Evolutionary conservation across 2,113 vertebrate species (phyloP), one percentile per base, ranked within the genome.

Genomic region (Motacilla tschutschensis): DNA sequence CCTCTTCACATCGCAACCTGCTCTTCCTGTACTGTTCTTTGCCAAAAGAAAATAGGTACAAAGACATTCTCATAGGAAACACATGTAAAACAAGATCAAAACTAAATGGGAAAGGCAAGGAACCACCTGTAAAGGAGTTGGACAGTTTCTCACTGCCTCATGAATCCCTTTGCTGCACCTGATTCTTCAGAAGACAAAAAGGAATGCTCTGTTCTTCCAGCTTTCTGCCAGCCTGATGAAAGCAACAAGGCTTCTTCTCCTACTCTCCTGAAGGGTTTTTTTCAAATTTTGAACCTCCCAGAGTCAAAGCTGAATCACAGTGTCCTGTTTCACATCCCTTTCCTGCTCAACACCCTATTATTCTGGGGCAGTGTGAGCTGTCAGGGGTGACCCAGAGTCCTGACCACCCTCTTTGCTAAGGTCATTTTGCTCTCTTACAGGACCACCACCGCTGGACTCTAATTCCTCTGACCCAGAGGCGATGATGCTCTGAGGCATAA

Each of bases 1-100:
- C 75, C 47, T 92, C 90, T 72, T 80, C 66, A 43, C 85, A 94
- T 87, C 91, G 87, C 83, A 87, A 84, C 90, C 77, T 89, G 73
- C 77, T 92, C 85, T 89, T 94, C 79, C 69, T 83, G 77, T 80
- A 71, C 48, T 87, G 57, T 35, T 70, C 79, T 78, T 50, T 78
- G 55, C 73, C 73, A 92, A 76, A 78, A 83, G 77, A 83, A 85
- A 92, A 81, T 20, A 74, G 33, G 44, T 41, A 44, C 79, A 87
- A 36, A 57, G 55, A 80, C 48, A 48, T 85, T 92, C 82, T 72
- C 76, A 74, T 47, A 80, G 50, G 36, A 90, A 94, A 85, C 26
- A 74, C 17, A 75, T 40, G 50, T 38, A 85, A 87, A 94, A 67
- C 20, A 16, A 89, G 69, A 80, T 41, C 8, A 93, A 83, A 87